Evolutionary conservation across 2,888 invertebrate genomes (phyloP).

Genomic region (Aplocera efformata): DNA sequence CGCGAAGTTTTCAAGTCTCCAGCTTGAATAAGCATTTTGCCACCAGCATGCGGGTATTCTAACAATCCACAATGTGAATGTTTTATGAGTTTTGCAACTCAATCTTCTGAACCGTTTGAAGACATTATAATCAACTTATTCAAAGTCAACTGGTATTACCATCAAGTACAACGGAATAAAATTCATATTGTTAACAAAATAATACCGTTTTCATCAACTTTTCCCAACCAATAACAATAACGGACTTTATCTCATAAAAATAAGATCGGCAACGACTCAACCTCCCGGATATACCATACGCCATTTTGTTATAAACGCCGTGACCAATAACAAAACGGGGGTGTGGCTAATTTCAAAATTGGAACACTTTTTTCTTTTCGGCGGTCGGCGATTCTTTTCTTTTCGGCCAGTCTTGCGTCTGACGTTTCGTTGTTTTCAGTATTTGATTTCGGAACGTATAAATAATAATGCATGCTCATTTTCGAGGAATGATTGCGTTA

Average conservation of each 20-base stretch:
- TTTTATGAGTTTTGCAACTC: neutral
- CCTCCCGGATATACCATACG: constrained; percentile 22
- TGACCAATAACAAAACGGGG: constrained; percentile 70
- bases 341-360: constrained; percentile 73
- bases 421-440: constrained; percentile 25
- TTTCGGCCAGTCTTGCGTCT: constrained; percentile 45
- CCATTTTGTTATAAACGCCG: constrained; percentile 31
- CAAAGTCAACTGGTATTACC: constrained; percentile 34
- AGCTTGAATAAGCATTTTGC: too few relatives aligned
- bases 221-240: neutral
- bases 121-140: constrained; percentile 27
- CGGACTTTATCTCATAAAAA: constrained; percentile 10
- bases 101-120: constrained; percentile 3
- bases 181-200: constrained; percentile 42
- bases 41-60: neutral
- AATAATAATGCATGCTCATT: constrained; percentile 7
- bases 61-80: neutral
- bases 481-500: neutral
- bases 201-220: constrained; percentile 11
- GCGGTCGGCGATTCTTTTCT: constrained; percentile 45
- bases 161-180: constrained; percentile 44
- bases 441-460: constrained; percentile 14
- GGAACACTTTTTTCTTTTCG: constrained; percentile 64
- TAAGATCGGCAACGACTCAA: constrained; percentile 8
- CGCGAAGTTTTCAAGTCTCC: too few relatives aligned